Evolutionary conservation across 2,888 invertebrate species (phyloP).

Genomic region (Mythimna albipuncta): DNA sequence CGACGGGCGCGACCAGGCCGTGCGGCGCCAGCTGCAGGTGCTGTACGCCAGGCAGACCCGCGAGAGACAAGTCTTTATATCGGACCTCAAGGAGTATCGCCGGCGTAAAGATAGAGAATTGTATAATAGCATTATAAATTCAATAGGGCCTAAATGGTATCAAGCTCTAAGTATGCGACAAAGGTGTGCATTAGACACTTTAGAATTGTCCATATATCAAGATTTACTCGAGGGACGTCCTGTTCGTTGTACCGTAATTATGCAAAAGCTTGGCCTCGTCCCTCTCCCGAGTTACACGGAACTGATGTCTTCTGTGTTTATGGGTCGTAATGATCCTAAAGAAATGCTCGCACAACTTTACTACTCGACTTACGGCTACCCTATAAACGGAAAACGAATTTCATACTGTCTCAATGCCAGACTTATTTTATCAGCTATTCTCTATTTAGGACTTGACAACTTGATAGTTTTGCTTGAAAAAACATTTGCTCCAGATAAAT

Average conservation of each 20-base stretch:
- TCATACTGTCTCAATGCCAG: slow-evolving; percentile 79
- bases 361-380: slow-evolving; percentile 73
- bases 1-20: slow-evolving; percentile 70
- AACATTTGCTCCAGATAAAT: slow-evolving; percentile 75
- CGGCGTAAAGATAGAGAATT: slow-evolving; percentile 67
- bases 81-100: slow-evolving; percentile 80
- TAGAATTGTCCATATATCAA: slow-evolving; percentile 79
- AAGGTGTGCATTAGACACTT: slow-evolving; percentile 75
- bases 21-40: slow-evolving; percentile 73
- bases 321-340: slow-evolving; percentile 80
- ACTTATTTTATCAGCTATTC: slow-evolving; percentile 81
- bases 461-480: slow-evolving; percentile 74
- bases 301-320: slow-evolving; percentile 78
- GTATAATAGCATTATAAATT: slow-evolving; percentile 64
- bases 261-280: slow-evolving; percentile 77
- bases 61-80: slow-evolving; percentile 80
- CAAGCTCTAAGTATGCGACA: slow-evolving; percentile 84
- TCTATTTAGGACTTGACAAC: slow-evolving; percentile 80
- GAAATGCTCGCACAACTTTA: slow-evolving; percentile 84
- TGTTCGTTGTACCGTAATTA: slow-evolving; percentile 69
- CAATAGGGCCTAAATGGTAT: slow-evolving; percentile 84
- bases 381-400: slow-evolving; percentile 76
- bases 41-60: slow-evolving; percentile 77
- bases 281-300: slow-evolving; percentile 76
- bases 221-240: slow-evolving; percentile 83